A percentile compares a stretch with the other conserved stretches of the same genome.
These are phyloP conservation scores for Holothuria glaberrima DNA, from an alignment of 35 echinoderm and acorn worm species.

Conservation along the genomic window DNA sequence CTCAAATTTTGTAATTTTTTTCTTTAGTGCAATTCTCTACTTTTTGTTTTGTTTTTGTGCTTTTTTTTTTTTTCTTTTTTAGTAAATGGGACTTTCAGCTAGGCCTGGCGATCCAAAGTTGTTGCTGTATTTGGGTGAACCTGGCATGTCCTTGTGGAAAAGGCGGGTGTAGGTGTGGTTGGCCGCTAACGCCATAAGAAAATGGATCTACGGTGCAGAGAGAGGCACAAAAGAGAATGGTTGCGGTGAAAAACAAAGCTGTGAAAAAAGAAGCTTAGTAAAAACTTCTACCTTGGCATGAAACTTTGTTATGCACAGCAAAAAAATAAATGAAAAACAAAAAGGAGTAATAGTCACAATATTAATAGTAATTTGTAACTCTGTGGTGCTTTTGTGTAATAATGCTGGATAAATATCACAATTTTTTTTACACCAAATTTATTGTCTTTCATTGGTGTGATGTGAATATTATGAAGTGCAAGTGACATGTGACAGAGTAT, in stretches of 20 bases:
- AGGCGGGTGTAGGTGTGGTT: constrained; percentile 92
- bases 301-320: constrained; percentile 40
- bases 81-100: constrained; percentile 64
- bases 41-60: constrained; percentile 17
- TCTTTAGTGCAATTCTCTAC: constrained; percentile 1
- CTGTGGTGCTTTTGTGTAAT: no score
- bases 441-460: no score
- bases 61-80: constrained; percentile 4
- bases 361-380: no score
- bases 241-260: constrained; percentile 48
- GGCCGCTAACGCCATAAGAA: constrained; percentile 89
- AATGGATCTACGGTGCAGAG: constrained; percentile 77
- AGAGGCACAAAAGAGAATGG: constrained; percentile 37
- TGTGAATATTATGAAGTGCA: no score
- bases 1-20: constrained; percentile 19
- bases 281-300: constrained; percentile 26
- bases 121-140: constrained; percentile 78
- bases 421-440: no score
- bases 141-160: constrained; percentile 75
- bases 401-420: no score
- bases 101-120: constrained; percentile 66
- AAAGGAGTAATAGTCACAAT: no score
- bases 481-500: no score
- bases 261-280: constrained; percentile 51
- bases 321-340: constrained; percentile 20